A percentile compares a stretch with the other conserved stretches of the same genome.
phyloP scores from a whole-genome alignment of 2,888 invertebrate genomes.

The Chymomyza procnemis region DNA sequence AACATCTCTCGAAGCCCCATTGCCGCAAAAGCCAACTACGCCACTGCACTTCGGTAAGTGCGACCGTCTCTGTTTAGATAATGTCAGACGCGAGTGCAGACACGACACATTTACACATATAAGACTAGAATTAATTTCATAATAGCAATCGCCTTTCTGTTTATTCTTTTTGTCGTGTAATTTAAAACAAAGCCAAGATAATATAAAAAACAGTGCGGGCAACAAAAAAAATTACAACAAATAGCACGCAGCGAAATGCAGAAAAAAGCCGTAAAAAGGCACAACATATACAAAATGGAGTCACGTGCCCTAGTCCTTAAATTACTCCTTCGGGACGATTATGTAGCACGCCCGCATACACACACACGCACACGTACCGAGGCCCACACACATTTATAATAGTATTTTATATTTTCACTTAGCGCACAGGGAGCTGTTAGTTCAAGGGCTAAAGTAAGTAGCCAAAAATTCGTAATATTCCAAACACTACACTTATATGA shows the following conservation, averaged over 20 bases:
- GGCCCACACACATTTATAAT: not conserved
- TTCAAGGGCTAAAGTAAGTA: no score
- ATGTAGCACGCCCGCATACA: not conserved
- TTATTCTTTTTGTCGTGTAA: constrained; percentile 5
- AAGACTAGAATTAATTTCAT: constrained; percentile 61
- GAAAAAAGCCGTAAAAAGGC: constrained; percentile 44
- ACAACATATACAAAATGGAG: constrained; percentile 53
- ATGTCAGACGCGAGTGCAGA: constrained; percentile 7
- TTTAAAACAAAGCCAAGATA: constrained; percentile 3
- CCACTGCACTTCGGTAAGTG: constrained; percentile 1
- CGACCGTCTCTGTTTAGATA: not conserved
- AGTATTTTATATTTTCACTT: not conserved
- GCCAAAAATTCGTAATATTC: no score
- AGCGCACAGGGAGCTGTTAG: not conserved
- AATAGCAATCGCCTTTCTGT: constrained; percentile 20
- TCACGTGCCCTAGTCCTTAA: constrained; percentile 50
- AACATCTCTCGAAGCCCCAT: no score
- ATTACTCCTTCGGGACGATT: constrained; percentile 45
- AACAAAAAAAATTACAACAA: constrained; percentile 17
- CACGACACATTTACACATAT: constrained; percentile 45
- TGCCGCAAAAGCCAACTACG: no score
- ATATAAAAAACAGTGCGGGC: not conserved
- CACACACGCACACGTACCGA: not conserved
- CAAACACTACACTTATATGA: no score
- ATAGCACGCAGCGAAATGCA: constrained; percentile 17